Evolutionary conservation across 1,140 invertebrate species (phyloP).

Genomic region (Himalopsyche phryganea): DNA sequence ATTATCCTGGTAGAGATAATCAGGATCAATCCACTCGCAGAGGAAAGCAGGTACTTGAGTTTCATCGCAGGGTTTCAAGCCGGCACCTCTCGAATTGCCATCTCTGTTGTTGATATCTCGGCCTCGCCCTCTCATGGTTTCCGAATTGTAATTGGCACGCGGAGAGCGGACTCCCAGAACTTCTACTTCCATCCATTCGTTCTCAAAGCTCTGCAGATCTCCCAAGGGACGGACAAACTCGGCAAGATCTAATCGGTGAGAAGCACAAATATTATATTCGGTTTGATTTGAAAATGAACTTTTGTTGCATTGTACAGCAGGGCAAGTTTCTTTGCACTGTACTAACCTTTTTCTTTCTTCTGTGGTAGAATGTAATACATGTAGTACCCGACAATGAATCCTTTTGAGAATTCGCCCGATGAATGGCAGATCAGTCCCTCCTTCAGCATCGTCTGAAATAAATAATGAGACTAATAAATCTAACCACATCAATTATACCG

Average conservation of each 20-base stretch:
- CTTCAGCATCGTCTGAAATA: slow-evolving; percentile 67
- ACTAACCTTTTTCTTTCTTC: slow-evolving; percentile 53
- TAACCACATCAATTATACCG: slow-evolving; percentile 13
- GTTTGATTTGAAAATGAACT: too few species aligned
- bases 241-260: slow-evolving; percentile 35
- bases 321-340: too few species aligned
- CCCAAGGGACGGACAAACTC: slow-evolving; percentile 64
- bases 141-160: slow-evolving; percentile 34
- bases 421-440: slow-evolving; percentile 87
- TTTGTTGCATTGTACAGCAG: too few species aligned
- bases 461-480: slow-evolving; percentile 4
- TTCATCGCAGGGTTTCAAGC: slow-evolving; percentile 46
- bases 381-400: slow-evolving; percentile 88
- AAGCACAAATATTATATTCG: too few species aligned
- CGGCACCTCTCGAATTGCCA: slow-evolving; percentile 27
- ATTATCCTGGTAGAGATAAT: slow-evolving; percentile 53
- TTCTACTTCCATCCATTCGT: slow-evolving; percentile 88
- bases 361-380: slow-evolving; percentile 79
- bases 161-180: slow-evolving; percentile 49
- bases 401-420: slow-evolving; percentile 76
- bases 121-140: slow-evolving; percentile 39
- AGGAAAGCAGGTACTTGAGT: slow-evolving; percentile 62
- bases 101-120: neutral
- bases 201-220: slow-evolving; percentile 77
- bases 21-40: slow-evolving; percentile 57